Conservation (phyloP, 2,113 vertebrate genomes). For the Bungarus multicinctus region DNA sequence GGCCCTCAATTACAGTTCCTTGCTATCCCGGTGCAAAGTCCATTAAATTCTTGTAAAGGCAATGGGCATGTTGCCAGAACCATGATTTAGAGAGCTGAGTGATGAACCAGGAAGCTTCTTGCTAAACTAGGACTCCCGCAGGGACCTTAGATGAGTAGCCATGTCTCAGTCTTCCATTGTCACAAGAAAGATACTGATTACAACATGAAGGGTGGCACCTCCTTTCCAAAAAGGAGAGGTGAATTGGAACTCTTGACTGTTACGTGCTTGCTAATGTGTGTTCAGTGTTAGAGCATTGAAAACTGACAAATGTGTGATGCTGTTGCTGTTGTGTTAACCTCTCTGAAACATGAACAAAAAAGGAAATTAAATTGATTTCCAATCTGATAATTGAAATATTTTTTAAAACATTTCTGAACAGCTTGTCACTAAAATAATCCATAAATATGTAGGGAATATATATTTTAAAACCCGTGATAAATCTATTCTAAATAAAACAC, state of each 20-base stretch:
- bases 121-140: neutral
- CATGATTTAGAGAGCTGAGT: conserved; percentile 25
- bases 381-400: neutral
- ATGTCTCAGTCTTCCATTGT: neutral
- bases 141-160: neutral
- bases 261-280: neutral
- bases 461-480: neutral
- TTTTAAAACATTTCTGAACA: neutral
- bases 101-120: neutral
- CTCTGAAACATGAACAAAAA: neutral
- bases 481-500: neutral
- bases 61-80: conserved; percentile 38
- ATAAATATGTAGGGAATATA: neutral
- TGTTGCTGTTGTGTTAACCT: neutral
- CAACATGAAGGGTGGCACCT: neutral
- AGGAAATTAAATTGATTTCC: neutral
- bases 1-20: conserved; percentile 43
- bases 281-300: neutral
- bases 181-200: neutral
- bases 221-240: neutral
- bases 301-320: neutral
- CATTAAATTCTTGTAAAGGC: conserved; percentile 38
- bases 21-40: conserved; percentile 53
- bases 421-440: neutral
- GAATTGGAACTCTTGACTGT: neutral